Evolutionary conservation across 1,140 invertebrate genomes (phyloP), one percentile per base, ranked within the genome.

Genomic region (Adoxophyes honmai): DNA sequence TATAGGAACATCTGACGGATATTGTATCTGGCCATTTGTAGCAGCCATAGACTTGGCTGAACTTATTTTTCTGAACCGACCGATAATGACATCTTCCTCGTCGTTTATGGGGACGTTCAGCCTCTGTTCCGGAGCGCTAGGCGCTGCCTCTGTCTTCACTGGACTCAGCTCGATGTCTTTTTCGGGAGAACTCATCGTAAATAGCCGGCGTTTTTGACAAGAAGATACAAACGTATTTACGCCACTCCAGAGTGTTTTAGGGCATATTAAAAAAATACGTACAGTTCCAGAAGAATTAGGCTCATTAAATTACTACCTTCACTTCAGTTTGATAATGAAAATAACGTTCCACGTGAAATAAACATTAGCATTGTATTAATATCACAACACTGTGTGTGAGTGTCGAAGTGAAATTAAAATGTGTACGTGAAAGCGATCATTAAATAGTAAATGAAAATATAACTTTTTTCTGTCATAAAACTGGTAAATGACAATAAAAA

Each of bases 11-110:
- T 89, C 87, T 0, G 68, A 64, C 9, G 85, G 83, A 54, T 87
- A 86, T 53, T 88, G 85, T 4, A 85, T 78, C 34, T 84, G 86
- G 4, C 89, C 89, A 48, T 90, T 90, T 0, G 86, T 88, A 8
- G 85, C 86, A n/a, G 84, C 87, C 88, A 90, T 90, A 6, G 86
- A 89, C 60, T 90, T 90, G 0, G 89, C 89, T 0, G 89, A 90
- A 62, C 88, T 89, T 37, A 90, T 89, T 61, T 90, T 90, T 52
- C 89, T 65, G 68, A 90, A 90, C 55, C 89, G 75, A 0, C 89
- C 89, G 33, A 90, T 90, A 36, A 89, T 88, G 53, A 90, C 78
- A 62, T 90, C 88, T 66, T 86, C 85, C 57, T 89, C 86, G 38
- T 86, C 79, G 21, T 77, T 75, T 9, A 76, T 66, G n/a, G 73